A percentile compares a stretch with the other conserved stretches of the same genome.
Conservation (phyloP, 2,888 invertebrate species). For the Linnaemya vulpina region DNA sequence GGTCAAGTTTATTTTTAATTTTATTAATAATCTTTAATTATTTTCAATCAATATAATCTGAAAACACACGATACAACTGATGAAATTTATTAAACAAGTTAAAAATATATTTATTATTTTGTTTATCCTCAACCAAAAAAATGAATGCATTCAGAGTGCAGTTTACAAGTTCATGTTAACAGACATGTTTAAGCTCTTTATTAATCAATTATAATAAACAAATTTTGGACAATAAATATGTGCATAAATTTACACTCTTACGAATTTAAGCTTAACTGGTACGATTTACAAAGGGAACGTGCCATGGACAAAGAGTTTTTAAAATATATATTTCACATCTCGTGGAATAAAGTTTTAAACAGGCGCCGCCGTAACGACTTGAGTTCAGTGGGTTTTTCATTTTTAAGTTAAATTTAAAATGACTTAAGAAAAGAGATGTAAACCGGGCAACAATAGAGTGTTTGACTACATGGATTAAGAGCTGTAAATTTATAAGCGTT, state of each 20-base stretch:
- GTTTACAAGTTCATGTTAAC: background rate
- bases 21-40: conserved; percentile 4
- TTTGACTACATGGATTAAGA: too few species aligned
- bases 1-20: conserved; percentile 18
- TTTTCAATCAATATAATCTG: conserved; percentile 24
- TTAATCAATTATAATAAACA: background rate
- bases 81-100: conserved; percentile 11
- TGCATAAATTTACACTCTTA: background rate
- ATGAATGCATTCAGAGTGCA: background rate
- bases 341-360: conserved; percentile 10
- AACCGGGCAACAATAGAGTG: too few species aligned
- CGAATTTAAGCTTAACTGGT: background rate
- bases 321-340: background rate
- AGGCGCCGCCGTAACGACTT: background rate
- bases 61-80: conserved; percentile 2
- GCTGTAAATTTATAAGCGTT: too few species aligned
- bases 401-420: background rate
- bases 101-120: background rate
- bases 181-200: conserved; percentile 6
- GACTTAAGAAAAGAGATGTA: background rate
- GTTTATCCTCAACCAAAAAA: background rate
- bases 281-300: conserved; percentile 1
- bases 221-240: background rate
- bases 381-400: background rate
- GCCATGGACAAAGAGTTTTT: background rate